Evolutionary conservation across 2,113 vertebrate genomes (phyloP), one percentile per base, ranked within the genome.

Genomic region (Gallinago undulata): DNA sequence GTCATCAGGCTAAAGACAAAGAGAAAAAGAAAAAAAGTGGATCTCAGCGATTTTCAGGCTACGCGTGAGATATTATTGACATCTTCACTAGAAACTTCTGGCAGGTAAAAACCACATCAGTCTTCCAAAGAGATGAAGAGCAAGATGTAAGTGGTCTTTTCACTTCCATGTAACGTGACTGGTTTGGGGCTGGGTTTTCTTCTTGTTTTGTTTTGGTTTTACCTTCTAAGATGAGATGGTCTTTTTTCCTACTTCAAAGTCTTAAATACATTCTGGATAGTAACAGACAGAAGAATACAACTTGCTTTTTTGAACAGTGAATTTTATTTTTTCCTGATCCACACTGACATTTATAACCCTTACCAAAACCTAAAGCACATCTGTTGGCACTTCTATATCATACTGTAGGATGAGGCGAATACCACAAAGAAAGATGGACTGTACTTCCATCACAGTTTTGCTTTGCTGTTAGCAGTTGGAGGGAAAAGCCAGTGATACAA

Each of bases 251-350:
- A 31, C 67, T 90, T 95, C 72, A 73, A 90, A 92, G 60, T 87
- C 69, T 89, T 81, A 89, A 83, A 63, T 90, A 63, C 8, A 0
- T 84, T 93, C 91, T 89, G 41, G 37, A 45, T 63, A 47, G 55
- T 87, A 89, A 89, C n/a, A 87, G 28, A 55, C 25, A 67, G 64
- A 76, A 59, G 51, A 87, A 77, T 59, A 47, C 25, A 77, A 57
- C 30, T 72, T 75, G 12, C 18, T 84, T 84, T 84, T 92, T 50
- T 84, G 83, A 95, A 86, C 60, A 84, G 30, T 37, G 47, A 86
- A 83, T 93, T 90, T 93, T 84, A 80, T 70, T 88, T 90, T 93
- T 85, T 59, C 63, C 35, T 79, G n/a, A 69, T 93, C 63, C 94
- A 66, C 41, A 17, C n/a, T 88, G 90, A 86, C 79, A 78, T 91